Conservation (phyloP, 2,113 vertebrate species). For the Zosterops pallidus region DNA sequence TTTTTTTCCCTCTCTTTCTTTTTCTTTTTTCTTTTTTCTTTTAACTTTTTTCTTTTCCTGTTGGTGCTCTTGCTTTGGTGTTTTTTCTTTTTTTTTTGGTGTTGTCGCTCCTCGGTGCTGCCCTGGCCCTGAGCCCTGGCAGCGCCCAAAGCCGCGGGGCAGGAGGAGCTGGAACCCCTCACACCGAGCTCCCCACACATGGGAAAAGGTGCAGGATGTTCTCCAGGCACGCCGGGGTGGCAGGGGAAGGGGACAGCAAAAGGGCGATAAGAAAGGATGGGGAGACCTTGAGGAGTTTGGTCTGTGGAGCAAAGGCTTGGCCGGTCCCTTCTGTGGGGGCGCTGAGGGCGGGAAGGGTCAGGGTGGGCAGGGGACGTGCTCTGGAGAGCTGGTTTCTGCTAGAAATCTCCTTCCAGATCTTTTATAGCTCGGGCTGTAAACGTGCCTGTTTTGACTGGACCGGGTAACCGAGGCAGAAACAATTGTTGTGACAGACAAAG, state of each 20-base stretch:
- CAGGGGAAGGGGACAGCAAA: not conserved
- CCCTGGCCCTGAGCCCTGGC: not conserved
- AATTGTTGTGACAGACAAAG: not conserved
- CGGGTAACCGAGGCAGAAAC: constrained; percentile 18
- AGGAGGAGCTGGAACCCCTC: not conserved
- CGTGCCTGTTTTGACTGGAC: not conserved
- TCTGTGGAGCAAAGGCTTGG: not conserved
- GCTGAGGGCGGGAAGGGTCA: not conserved
- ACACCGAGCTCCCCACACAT: not conserved
- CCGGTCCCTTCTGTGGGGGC: not conserved
- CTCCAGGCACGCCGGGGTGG: not conserved
- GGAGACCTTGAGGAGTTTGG: not conserved
- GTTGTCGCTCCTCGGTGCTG: not conserved
- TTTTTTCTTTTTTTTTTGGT: not conserved
- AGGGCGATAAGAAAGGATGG: not conserved
- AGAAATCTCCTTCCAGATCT: not conserved
- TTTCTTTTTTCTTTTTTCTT: too few species aligned
- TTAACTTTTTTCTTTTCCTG: fast-evolving
- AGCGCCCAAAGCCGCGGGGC: not conserved
- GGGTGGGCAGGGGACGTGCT: not conserved
- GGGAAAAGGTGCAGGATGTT: not conserved
- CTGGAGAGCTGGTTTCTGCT: not conserved
- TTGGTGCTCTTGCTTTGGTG: not conserved
- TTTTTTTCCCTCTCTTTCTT: fast-evolving
- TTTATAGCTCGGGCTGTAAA: not conserved